These are phyloP conservation scores for Ooceraea biroi DNA, from an alignment of 1,140 invertebrate species.

Conservation along the genomic window DNA sequence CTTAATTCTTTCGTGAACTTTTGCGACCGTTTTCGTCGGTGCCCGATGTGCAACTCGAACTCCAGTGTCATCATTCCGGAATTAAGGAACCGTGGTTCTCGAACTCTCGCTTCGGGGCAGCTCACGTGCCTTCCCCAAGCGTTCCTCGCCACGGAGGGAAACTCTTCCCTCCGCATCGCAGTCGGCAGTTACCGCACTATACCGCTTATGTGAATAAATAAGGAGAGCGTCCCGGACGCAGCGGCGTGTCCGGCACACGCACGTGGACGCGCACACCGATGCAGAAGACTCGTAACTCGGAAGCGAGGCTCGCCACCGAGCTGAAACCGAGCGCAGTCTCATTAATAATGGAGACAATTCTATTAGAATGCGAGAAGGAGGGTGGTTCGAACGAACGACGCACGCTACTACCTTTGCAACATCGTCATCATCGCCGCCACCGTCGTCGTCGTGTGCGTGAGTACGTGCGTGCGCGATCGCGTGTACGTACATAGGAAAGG, in stretches of 20 bases:
- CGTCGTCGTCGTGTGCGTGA: neutral
- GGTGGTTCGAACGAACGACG: constrained; percentile 25
- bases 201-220: constrained; percentile 71
- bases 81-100: no score
- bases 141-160: constrained; percentile 41
- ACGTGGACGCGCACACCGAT: constrained; percentile 27
- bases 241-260: constrained; percentile 66
- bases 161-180: constrained; percentile 65
- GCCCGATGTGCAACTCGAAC: no score
- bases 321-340: constrained; percentile 62
- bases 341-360: constrained; percentile 79
- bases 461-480: constrained; percentile 29
- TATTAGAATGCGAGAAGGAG: constrained; percentile 71
- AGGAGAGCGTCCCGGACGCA: constrained; percentile 60
- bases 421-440: constrained; percentile 8
- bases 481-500: constrained; percentile 34
- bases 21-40: no score
- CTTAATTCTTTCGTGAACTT: no score
- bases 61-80: no score
- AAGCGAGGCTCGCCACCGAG: neutral
- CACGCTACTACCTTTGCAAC: constrained; percentile 53
- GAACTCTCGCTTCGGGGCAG: no score
- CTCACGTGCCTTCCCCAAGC: neutral
- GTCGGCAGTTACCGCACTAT: constrained; percentile 61
- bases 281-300: constrained; percentile 55